Conservation (phyloP, 2,113 vertebrate species). For the Cyanistes caeruleus region DNA sequence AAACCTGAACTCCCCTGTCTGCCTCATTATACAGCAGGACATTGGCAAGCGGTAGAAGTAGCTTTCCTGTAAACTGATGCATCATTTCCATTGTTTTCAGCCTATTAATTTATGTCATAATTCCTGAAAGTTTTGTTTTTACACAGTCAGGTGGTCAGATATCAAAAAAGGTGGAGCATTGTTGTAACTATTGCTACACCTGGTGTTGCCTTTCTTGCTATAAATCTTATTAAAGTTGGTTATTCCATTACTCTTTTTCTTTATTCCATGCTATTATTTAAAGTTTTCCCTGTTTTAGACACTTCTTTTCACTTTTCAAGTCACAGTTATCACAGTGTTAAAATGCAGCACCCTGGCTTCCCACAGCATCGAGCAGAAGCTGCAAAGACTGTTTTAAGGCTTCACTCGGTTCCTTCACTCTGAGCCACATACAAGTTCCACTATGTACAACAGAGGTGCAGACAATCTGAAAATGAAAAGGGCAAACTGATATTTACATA, state of each 20-base stretch:
- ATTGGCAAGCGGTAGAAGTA: background rate
- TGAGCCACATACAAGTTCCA: background rate
- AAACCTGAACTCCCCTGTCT: background rate
- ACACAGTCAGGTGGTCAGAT: background rate
- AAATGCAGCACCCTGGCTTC: background rate
- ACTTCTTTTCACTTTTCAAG: background rate
- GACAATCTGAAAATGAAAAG: background rate
- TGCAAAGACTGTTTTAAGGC: background rate
- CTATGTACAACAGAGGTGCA: background rate
- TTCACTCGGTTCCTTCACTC: background rate
- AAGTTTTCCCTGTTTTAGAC: background rate
- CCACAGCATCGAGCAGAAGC: background rate
- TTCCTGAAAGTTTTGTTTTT: background rate
- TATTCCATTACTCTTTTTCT: background rate
- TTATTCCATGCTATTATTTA: background rate
- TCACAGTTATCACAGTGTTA: background rate
- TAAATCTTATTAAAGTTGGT: background rate
- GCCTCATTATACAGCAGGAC: background rate
- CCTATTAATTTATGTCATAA: conserved; percentile 3
- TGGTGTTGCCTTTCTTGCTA: background rate
- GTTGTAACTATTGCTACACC: background rate
- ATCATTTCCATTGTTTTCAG: background rate
- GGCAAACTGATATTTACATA: background rate
- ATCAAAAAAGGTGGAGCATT: background rate
- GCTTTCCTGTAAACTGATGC: background rate